Base-by-base conservation (phyloP, 2,888 invertebrate genomes). In the Sesia apiformis region DNA sequence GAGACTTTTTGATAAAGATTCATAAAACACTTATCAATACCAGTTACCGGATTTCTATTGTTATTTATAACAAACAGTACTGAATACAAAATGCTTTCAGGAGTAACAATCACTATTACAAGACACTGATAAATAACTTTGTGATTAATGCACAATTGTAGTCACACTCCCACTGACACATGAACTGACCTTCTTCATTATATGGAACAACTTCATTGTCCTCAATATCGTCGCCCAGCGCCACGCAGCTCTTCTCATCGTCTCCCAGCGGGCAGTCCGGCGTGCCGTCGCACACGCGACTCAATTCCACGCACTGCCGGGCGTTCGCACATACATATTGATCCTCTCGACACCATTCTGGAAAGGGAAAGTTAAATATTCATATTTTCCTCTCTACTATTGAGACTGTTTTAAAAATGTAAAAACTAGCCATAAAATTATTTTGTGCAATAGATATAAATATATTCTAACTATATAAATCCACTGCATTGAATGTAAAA, bases 271-370 rank as follows among this genome's bases (percentile, higher is more conserved):
- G 94, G 72, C 94, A 95, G 66, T 95, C 94, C 4, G 91, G 90
- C 38, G 84, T 76, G 0, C 94, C 94, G 67, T 95, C 94, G 73
- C 95, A 95, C 39, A 95, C 93, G 63, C 90, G 91, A 0, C 74
- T 77, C 69, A 88, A 89, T 49, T 93, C 91, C 8, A 95, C 89
- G 73, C 95, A 95, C 58, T 91, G 91, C 60, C 92, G 90, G 8
- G 93, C 94, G 68, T 93, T 94, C 0, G 94, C 92, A 67, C 95
- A 95, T 3, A 95, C 93, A 67, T 93, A 94, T 74, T 94, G 93
- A 0, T 91, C 92, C 52, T 93, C 91, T 56, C 82, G 77, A 69
- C 95, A 95, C 94, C 94, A 95, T 49, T 94, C 95, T 95, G 70
- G 53, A 81, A 80, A 63, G 23, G 23, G 23, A 23, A 23, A 23